These are phyloP conservation scores for Blastobasis lacticolella DNA, from an alignment of 2,888 invertebrate genomes.

Conservation along the genomic window DNA sequence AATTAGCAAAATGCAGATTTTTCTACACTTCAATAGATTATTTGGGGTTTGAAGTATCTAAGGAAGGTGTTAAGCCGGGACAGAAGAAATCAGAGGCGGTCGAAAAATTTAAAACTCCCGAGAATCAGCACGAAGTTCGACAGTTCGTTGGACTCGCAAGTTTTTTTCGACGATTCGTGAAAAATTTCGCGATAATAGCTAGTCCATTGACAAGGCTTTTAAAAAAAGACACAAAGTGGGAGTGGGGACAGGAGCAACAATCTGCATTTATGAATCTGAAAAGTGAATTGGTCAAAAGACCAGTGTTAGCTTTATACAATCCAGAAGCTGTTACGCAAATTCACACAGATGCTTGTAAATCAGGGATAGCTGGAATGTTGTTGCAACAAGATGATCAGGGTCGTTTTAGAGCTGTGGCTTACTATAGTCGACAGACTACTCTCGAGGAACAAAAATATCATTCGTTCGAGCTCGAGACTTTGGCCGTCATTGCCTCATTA, in stretches of 20 bases:
- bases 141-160: constrained; percentile 21
- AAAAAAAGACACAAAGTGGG: constrained; percentile 1
- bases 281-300: not conserved
- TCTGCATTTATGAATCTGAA: not conserved
- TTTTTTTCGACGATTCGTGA: constrained; percentile 23
- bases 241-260: not conserved
- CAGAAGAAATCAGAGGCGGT: constrained; percentile 13
- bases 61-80: constrained; percentile 7
- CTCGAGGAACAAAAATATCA: constrained; percentile 25
- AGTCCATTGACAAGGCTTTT: constrained; percentile 4
- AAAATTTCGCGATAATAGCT: constrained; percentile 2
- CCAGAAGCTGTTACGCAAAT: constrained; percentile 18
- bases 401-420: constrained; percentile 19
- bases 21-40: not conserved
- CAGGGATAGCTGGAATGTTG: constrained; percentile 26
- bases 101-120: constrained; percentile 18
- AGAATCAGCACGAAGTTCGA: constrained; percentile 17
- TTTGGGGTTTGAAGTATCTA: constrained; percentile 6
- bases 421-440: constrained; percentile 25
- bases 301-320: not conserved
- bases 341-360: constrained; percentile 30
- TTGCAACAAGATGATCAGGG: constrained; percentile 16
- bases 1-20: constrained; percentile 1
- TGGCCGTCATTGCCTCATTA: constrained; percentile 31
- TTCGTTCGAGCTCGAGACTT: constrained; percentile 30